phyloP scores from a whole-genome alignment of 1,140 invertebrate genomes.

The Oncopodura yosiiana region DNA sequence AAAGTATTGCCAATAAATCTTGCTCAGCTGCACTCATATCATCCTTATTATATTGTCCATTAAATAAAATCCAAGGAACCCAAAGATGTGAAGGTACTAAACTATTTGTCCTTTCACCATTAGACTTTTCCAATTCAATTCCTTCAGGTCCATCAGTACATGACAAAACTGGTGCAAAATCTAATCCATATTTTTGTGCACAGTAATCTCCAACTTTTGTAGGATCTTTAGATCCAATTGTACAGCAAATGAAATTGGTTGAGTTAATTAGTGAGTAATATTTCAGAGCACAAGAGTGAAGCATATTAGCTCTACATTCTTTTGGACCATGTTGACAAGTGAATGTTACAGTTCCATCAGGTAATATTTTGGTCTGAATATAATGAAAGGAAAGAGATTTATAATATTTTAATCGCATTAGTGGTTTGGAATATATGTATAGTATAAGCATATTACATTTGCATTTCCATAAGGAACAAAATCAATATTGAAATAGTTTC shows the following conservation, averaged over 20 bases:
- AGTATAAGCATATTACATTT: slow-evolving; percentile 1
- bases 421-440: not conserved
- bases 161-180: slow-evolving; percentile 8
- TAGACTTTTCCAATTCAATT: not conserved
- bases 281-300: slow-evolving; percentile 25
- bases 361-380: not conserved
- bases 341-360: slow-evolving; percentile 4
- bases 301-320: slow-evolving; percentile 25
- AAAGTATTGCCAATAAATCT: slow-evolving; percentile 15
- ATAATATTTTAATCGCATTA: too few relatives aligned
- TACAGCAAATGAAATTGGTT: slow-evolving; percentile 19
- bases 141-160: slow-evolving; percentile 17
- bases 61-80: slow-evolving; percentile 28
- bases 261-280: not conserved
- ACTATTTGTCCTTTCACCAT: slow-evolving; percentile 16
- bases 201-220: slow-evolving; percentile 3
- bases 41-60: slow-evolving; percentile 10
- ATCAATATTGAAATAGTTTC: slow-evolving; percentile 44
- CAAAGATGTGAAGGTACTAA: slow-evolving; percentile 15
- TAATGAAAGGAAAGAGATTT: not conserved
- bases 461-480: slow-evolving; percentile 72
- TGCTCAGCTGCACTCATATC: slow-evolving; percentile 18
- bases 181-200: slow-evolving; percentile 10
- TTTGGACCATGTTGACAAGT: slow-evolving; percentile 25
- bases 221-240: slow-evolving; percentile 2